Conservation (phyloP, 2,888 invertebrate species). For the Noctua comes region DNA sequence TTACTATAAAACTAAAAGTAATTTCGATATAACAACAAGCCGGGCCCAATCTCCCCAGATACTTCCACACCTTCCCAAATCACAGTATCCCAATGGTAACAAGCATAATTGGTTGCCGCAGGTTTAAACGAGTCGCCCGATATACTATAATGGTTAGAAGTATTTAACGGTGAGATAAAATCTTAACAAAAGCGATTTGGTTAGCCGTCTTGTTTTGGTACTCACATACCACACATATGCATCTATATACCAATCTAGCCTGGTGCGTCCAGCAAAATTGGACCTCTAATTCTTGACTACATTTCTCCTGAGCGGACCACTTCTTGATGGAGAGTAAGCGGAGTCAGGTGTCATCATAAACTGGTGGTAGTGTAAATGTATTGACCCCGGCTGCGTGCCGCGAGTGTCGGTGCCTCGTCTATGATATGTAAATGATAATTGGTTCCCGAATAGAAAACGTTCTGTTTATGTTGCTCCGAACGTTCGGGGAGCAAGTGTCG, state of each 20-base stretch:
- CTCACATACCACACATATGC: conserved; percentile 86
- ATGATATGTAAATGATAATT: conserved; percentile 90
- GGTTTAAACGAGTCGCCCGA: conserved; percentile 85
- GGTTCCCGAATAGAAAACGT: conserved; percentile 88
- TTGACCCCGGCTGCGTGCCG: conserved; percentile 88
- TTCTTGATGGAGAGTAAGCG: conserved; percentile 68
- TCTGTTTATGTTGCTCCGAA: conserved; percentile 85
- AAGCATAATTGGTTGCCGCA: conserved; percentile 84
- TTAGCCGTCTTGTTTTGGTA: conserved; percentile 89
- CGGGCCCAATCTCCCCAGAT: conserved; percentile 53
- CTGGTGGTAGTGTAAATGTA: conserved; percentile 85
- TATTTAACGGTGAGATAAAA: conserved; percentile 90
- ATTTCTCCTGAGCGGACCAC: conserved; percentile 63
- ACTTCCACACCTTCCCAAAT: conserved; percentile 72
- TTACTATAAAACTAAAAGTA: conserved; percentile 52
- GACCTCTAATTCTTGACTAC: conserved; percentile 73
- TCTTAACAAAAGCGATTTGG: conserved; percentile 90
- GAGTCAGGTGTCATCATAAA: conserved; percentile 74
- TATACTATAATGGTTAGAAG: conserved; percentile 89
- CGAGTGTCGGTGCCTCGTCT: conserved; percentile 87
- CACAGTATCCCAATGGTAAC: conserved; percentile 81
- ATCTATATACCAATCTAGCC: conserved; percentile 85
- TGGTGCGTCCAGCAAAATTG: conserved; percentile 72
- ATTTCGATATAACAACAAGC: conserved; percentile 55
- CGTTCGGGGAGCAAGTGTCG: conserved; percentile 81